A percentile compares a stretch with the other conserved stretches of the same genome.
Evolutionary conservation across 1,140 invertebrate species (phyloP).

Genomic region (Dysdera silvatica): DNA sequence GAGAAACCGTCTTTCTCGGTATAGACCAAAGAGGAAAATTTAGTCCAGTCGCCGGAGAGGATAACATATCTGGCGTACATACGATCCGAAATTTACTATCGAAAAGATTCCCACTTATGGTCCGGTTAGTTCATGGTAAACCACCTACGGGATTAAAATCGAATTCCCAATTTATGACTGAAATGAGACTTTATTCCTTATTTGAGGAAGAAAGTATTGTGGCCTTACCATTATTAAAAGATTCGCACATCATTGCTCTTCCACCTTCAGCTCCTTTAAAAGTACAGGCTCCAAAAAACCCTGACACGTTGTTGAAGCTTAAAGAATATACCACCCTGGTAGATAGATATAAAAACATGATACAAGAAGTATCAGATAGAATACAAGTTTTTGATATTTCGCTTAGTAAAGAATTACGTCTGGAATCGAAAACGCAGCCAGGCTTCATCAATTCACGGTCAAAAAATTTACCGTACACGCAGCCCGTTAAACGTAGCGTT

Average conservation of each 20-base stretch:
- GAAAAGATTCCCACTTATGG: constrained; percentile 81
- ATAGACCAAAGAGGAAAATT: constrained; percentile 81
- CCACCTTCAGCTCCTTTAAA: constrained; percentile 78
- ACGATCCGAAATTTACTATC: constrained; percentile 67
- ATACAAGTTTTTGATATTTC: constrained; percentile 51
- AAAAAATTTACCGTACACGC: constrained; percentile 29
- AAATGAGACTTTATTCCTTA: constrained; percentile 70
- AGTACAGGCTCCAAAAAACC: constrained; percentile 71
- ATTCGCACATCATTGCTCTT: constrained; percentile 57
- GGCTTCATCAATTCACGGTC: constrained; percentile 31
- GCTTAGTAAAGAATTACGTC: constrained; percentile 38
- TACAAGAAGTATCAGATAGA: constrained; percentile 72
- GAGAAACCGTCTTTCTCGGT: constrained; percentile 70
- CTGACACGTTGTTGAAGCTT: constrained; percentile 65
- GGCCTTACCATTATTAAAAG: constrained; percentile 60
- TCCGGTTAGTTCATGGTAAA: constrained; percentile 77
- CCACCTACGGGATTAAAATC: constrained; percentile 59
- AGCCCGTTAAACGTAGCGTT: constrained; percentile 22
- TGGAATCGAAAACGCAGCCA: constrained; percentile 35
- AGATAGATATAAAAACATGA: constrained; percentile 66
- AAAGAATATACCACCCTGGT: constrained; percentile 70
- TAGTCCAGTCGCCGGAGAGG: constrained; percentile 77
- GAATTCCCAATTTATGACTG: constrained; percentile 62
- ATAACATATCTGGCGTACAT: constrained; percentile 87
- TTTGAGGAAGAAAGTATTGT: constrained; percentile 75